Evolutionary conservation across 2,888 invertebrate genomes (phyloP), one percentile per base, ranked within the genome.

Genomic region (Lasius fuliginosus): DNA sequence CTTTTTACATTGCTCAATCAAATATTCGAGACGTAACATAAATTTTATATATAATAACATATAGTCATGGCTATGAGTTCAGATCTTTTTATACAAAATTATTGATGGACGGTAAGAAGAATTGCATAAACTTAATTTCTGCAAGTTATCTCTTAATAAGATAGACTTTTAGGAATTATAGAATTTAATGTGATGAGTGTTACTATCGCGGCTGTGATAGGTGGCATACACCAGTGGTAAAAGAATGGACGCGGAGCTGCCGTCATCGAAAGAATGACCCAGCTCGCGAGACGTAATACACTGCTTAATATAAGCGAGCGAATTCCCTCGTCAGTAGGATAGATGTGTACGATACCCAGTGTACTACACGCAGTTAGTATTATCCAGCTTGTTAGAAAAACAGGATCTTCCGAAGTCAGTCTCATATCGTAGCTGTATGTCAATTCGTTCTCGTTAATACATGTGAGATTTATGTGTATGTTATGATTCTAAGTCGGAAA

Each of bases 211-310:
- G 94, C 92, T 11, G 93, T 86, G 49, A 91, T 74, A 3, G 94
- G 94, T 73, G 94, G 93, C 81, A 94, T 92, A 81, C 85, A 92
- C 92, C 93, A 94, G 67, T 94, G 93, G 88, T 94, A 93, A 86
- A 93, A 91, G 3, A 90, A 86, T n/a, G 93, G 90, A 65, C 87
- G 88, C 36, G 91, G 87, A 5, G 90, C 85, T 46, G 92, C 91
- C 60, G 94, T 88, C 71, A 92, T 90, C 40, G 88, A 91, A 58
- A 94, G 86, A 36, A 93, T 83, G 36, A 92, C 40, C 93, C 92
- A 94, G 65, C 94, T 93, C 75, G 91, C 69, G n/a, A 93, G 85
- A 67, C 93, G 92, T 73, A 94, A 87, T 33, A 92, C 27, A 53
- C 89, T 91, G 11, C 92, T 90, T 83, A 94, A 89, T 79, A 90